These are phyloP conservation scores for Mionectes macconnelli DNA, from an alignment of 2,113 vertebrate species.

Conservation along the genomic window DNA sequence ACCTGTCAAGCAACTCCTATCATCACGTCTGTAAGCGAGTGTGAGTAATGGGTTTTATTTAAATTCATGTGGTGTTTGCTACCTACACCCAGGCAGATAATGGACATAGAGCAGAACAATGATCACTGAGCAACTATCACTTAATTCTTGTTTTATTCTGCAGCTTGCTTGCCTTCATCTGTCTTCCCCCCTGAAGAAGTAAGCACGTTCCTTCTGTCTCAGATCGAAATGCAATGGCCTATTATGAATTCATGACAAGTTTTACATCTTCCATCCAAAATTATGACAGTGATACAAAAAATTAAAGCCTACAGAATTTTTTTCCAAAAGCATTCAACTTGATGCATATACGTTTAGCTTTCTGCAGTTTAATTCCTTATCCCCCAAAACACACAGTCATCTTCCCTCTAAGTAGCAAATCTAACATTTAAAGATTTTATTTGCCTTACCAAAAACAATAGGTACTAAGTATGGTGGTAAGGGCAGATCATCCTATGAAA, in stretches of 20 bases:
- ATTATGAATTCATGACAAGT: slow-evolving; percentile 25
- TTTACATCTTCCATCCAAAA: slow-evolving; percentile 43
- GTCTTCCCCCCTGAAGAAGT: slow-evolving; percentile 14
- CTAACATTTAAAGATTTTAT: not conserved
- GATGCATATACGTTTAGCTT: not conserved
- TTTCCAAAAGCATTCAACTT: not conserved
- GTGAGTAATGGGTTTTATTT: slow-evolving; percentile 58
- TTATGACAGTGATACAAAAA: slow-evolving; percentile 34
- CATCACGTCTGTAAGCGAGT: not conserved
- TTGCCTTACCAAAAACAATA: not conserved
- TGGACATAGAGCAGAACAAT: slow-evolving; percentile 48
- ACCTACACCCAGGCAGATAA: slow-evolving; percentile 45
- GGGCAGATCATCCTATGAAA: slow-evolving; percentile 32
- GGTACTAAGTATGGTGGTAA: not conserved
- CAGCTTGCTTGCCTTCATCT: slow-evolving; percentile 52
- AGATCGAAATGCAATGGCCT: slow-evolving; percentile 24
- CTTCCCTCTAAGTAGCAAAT: not conserved
- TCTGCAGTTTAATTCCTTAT: not conserved
- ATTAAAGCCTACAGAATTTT: not conserved
- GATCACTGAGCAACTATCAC: slow-evolving; percentile 22
- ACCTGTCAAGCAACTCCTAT: slow-evolving; percentile 30
- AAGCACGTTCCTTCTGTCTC: not conserved
- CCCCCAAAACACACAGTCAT: not conserved
- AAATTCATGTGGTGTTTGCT: slow-evolving; percentile 54
- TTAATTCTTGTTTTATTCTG: slow-evolving; percentile 53